Evolutionary conservation across 2,888 invertebrate species (phyloP).

Genomic region (Drosophila dives): DNA sequence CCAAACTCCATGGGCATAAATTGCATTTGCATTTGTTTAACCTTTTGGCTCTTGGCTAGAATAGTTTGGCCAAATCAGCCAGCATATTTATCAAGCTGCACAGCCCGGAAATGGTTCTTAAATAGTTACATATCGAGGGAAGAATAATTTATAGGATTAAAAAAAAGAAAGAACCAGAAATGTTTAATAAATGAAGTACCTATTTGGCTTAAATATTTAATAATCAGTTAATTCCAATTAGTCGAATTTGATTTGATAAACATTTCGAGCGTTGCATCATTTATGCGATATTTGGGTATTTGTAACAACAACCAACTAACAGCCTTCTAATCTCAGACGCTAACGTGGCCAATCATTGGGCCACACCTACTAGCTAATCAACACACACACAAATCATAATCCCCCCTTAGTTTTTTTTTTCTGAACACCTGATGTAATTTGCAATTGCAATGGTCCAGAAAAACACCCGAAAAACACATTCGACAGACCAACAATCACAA

Average conservation of each 20-base stretch:
- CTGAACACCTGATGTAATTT: constrained; percentile 77
- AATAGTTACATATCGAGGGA: background rate
- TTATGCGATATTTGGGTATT: constrained; percentile 13
- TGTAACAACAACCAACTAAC: constrained; percentile 35
- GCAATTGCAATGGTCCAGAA: constrained; percentile 62
- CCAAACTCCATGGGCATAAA: constrained; percentile 54
- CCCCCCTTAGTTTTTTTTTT: constrained; percentile 13
- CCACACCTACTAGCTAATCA: constrained; percentile 77
- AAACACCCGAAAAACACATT: constrained; percentile 49
- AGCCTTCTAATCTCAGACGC: constrained; percentile 49
- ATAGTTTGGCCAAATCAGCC: constrained; percentile 19
- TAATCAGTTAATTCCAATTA: constrained; percentile 22
- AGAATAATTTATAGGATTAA: background rate
- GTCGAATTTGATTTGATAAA: constrained; percentile 19
- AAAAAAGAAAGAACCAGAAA: background rate
- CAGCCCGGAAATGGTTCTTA: background rate
- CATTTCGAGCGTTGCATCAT: constrained; percentile 22
- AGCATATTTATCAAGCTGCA: background rate
- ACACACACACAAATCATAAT: constrained; percentile 72
- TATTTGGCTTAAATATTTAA: background rate
- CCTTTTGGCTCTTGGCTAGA: constrained; percentile 62
- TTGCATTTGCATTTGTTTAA: constrained; percentile 73
- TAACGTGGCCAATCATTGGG: constrained; percentile 67
- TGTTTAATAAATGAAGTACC: background rate
- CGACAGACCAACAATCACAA: constrained; percentile 67